Base-by-base conservation (phyloP, 2,888 invertebrate genomes). In the Hirtodrosophila histrioides region DNA sequence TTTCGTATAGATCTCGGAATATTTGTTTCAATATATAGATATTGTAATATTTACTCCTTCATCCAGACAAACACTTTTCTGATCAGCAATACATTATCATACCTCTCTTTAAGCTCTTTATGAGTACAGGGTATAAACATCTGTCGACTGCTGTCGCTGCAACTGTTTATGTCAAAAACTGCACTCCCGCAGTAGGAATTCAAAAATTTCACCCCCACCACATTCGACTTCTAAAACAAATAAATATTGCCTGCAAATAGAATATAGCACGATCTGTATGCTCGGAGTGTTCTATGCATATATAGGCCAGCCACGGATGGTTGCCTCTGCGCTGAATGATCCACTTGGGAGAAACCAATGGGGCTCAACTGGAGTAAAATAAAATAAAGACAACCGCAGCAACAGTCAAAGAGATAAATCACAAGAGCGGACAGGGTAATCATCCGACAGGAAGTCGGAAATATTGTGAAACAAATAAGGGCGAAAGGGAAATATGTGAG, bases 201-300 rank as follows among this genome's bases (percentile, higher is more conserved):
- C 31, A 23, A 39, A 40, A 51, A 72, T 56, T 58, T 43, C 29
- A 27, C n/a, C 12, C 40, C 10, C 9, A 11, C 33, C 12, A 5
- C 12, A n/a, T n/a, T 24, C 10, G n/a, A 29, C 41, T 50, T 44
- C 37, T 39, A 60, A 66, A 75, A 77, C 46, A 78, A 78, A 84
- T 81, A 78, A 84, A 84, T 84, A 84, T 49, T 54, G 10, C 33
- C 75, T 61, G 70, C 70, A 69, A 60, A 72, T 69, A 65, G 65
- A 78, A 61, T 17, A 35, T 31, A 31, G 9, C 7, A 44, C 31
- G 62, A 33, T 23, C 41, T 23, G 8, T 6, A 17, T 35, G 17
- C 3, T 35, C 5, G 0, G 6, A 27, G 27, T 17, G 17, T 27
- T 27, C 27, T 3, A 27, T 27, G 6, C n/a, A n/a, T 17, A 43